Evolutionary conservation across 1,140 invertebrate species (phyloP).

Genomic region (Psix sp.): DNA sequence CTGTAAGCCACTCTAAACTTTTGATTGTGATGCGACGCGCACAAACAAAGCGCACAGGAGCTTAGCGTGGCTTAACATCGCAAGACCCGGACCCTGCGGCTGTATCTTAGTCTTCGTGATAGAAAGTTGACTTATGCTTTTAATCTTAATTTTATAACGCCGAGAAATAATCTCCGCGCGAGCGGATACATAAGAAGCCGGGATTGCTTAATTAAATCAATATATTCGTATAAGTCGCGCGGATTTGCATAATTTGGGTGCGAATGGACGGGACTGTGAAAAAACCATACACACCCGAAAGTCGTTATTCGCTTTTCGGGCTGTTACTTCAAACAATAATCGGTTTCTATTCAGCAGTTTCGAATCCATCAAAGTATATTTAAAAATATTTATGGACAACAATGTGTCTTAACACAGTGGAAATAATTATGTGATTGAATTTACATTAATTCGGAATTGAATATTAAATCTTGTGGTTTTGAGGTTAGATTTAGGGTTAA

Average conservation of each 20-base stretch:
- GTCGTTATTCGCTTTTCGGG: too few species aligned
- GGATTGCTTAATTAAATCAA: conserved; percentile 48
- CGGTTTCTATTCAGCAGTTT: too few species aligned
- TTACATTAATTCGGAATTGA: too few species aligned
- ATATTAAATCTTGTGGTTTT: too few species aligned
- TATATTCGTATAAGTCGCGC: conserved; percentile 31
- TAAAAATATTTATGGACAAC: too few species aligned
- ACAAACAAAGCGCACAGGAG: conserved; percentile 41
- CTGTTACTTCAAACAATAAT: too few species aligned
- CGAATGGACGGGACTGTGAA: too few species aligned
- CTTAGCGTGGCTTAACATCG: conserved; percentile 47
- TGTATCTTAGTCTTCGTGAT: conserved; percentile 37
- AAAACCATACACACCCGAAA: too few species aligned
- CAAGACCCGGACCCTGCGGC: conserved; percentile 42
- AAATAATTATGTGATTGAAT: too few species aligned
- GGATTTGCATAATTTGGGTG: conserved; percentile 50
- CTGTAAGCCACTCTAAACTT: conserved; percentile 46
- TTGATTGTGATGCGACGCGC: conserved; percentile 54
- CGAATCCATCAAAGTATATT: too few species aligned
- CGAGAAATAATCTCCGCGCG: conserved; percentile 24
- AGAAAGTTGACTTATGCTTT: conserved; percentile 53
- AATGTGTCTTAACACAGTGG: too few species aligned
- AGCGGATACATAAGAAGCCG: conserved; percentile 20
- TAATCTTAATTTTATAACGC: conserved; percentile 55
- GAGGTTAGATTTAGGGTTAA: too few species aligned